Conservation (phyloP, 2,797 vertebrate genomes). For the Toxotes lorentzi region DNA sequence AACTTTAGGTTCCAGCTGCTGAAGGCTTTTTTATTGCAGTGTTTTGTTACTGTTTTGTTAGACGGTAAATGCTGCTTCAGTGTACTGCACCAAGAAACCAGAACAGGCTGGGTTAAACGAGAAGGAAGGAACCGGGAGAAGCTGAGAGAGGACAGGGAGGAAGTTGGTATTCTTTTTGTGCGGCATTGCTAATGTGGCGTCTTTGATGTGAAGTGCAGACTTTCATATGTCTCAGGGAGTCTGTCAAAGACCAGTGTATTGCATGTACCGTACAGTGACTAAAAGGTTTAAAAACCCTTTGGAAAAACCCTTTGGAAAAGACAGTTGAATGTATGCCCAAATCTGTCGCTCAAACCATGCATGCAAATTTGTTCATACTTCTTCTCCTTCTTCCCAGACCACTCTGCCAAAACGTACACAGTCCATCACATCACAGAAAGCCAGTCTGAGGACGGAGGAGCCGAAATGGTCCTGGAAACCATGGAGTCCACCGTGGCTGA, state of each 20-base stretch:
- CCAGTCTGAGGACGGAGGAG: slow-evolving; percentile 77
- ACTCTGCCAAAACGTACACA: slow-evolving; percentile 75
- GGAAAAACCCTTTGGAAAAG: no score
- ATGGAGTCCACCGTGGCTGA: slow-evolving; percentile 62
- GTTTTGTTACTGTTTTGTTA: background rate
- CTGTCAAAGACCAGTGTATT: slow-evolving; percentile 5
- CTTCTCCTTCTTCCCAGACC: slow-evolving; percentile 77
- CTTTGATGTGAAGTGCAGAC: slow-evolving; percentile 54
- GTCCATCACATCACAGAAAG: slow-evolving; percentile 81
- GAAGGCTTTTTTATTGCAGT: background rate
- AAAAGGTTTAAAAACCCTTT: background rate
- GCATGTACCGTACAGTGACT: background rate
- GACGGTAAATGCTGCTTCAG: background rate
- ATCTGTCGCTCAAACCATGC: no score
- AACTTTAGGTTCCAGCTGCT: background rate
- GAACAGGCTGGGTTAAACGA: background rate
- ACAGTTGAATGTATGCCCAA: background rate
- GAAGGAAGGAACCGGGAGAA: background rate
- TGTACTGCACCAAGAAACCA: background rate
- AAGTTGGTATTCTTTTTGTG: slow-evolving; percentile 18
- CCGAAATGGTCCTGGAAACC: slow-evolving; percentile 75
- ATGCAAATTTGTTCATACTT: background rate
- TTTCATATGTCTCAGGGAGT: slow-evolving; percentile 10
- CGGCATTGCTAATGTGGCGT: slow-evolving; percentile 46
- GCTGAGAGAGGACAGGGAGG: slow-evolving; percentile 19